phyloP scores from a whole-genome alignment of 2,888 invertebrate species.

The Drosophila formosana region DNA sequence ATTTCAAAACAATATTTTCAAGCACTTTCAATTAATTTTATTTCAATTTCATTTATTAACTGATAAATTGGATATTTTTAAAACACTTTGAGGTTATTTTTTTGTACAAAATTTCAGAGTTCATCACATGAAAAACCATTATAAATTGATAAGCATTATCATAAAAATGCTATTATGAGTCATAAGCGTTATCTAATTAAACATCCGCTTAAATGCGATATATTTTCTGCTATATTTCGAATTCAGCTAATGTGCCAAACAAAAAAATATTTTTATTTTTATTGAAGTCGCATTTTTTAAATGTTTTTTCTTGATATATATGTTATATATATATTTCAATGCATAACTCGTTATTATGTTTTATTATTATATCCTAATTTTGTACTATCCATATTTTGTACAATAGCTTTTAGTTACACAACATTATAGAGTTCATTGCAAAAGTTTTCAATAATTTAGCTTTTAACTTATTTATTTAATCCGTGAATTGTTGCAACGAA shows the following conservation, averaged over 20 bases:
- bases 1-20: background rate
- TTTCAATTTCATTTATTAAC: background rate
- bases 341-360: background rate
- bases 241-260: no score
- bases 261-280: background rate
- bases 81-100: background rate
- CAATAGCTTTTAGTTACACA: no score
- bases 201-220: constrained; percentile 6
- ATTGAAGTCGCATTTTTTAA: background rate
- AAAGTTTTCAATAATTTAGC: no score
- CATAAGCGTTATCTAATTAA: constrained; percentile 11
- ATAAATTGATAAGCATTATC: constrained; percentile 23
- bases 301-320: background rate
- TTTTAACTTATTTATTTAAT: no score
- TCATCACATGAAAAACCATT: background rate
- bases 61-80: background rate
- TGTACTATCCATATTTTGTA: no score
- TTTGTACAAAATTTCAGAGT: background rate
- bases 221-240: no score
- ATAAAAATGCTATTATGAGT: constrained; percentile 1
- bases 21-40: constrained; percentile 4
- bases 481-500: no score
- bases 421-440: no score
- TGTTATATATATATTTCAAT: background rate
- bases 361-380: no score